Evolutionary conservation across 2,113 vertebrate genomes (phyloP).

Genomic region (Trinectes maculatus): DNA sequence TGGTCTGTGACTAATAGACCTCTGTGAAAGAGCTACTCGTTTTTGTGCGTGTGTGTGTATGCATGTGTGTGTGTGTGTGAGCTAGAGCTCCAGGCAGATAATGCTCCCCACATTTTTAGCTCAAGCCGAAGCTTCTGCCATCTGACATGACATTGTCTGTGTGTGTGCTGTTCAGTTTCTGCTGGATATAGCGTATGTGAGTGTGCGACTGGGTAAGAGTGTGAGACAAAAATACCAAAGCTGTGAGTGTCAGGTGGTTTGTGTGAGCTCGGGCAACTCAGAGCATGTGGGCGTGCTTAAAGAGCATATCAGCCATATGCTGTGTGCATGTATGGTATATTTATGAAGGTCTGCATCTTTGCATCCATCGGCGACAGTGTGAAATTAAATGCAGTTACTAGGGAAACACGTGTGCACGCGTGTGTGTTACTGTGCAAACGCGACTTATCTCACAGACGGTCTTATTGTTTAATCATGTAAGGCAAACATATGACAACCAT

Average conservation of each 20-base stretch:
- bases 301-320: constrained; percentile 31
- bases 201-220: constrained; percentile 8
- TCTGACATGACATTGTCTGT: constrained; percentile 46
- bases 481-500: constrained; percentile 47
- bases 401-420: constrained; percentile 60
- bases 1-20: constrained; percentile 57
- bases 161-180: constrained; percentile 15
- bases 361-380: constrained; percentile 36
- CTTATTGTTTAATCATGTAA: constrained; percentile 38
- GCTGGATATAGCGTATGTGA: not conserved
- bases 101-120: constrained; percentile 53
- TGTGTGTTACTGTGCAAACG: constrained; percentile 20
- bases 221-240: constrained; percentile 17
- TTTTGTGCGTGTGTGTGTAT: constrained; percentile 22
- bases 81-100: constrained; percentile 24
- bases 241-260: constrained; percentile 19
- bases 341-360: constrained; percentile 44
- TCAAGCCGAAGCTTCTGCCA: constrained; percentile 41
- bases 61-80: constrained; percentile 15
- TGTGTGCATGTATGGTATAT: constrained; percentile 40
- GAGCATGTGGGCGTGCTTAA: not conserved
- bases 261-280: constrained; percentile 4
- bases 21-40: constrained; percentile 24
- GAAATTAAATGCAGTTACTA: constrained; percentile 65
- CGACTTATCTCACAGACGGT: constrained; percentile 31